These are phyloP conservation scores for human (Homo sapiens) DNA, from an alignment of 2,113 vertebrate genomes.

Conservation along the genomic window DNA sequence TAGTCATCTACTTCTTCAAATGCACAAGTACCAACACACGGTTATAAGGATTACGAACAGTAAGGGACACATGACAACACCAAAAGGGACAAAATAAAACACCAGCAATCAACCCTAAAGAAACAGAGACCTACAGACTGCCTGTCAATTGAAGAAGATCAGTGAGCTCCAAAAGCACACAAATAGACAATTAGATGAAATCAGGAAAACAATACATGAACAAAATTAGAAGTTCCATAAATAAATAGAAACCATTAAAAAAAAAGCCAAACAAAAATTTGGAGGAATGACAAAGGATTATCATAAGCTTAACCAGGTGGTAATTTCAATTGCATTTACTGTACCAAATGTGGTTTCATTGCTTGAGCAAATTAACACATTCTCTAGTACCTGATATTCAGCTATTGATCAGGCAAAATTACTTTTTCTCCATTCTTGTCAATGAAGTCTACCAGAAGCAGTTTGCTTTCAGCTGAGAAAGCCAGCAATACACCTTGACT, in stretches of 20 bases:
- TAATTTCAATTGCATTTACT: background rate
- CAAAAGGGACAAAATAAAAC: background rate
- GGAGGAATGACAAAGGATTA: background rate
- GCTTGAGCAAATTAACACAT: background rate
- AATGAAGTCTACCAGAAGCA: background rate
- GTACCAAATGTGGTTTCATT: background rate
- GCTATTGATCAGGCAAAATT: background rate
- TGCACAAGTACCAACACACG: background rate
- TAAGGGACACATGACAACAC: background rate
- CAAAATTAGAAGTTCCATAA: background rate
- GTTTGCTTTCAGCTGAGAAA: background rate
- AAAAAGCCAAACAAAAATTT: background rate
- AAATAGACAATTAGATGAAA: background rate
- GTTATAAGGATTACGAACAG: background rate
- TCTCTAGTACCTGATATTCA: no score
- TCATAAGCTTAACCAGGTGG: background rate
- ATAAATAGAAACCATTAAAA: background rate
- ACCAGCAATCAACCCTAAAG: background rate
- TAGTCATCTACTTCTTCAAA: background rate
- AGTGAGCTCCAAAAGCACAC: background rate
- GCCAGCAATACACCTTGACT: background rate
- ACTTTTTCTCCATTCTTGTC: background rate
- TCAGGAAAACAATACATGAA: background rate
- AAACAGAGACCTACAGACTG: background rate
- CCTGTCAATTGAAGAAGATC: background rate